These are phyloP conservation scores for Tuta absoluta DNA, from an alignment of 2,888 invertebrate species.

Conservation along the genomic window DNA sequence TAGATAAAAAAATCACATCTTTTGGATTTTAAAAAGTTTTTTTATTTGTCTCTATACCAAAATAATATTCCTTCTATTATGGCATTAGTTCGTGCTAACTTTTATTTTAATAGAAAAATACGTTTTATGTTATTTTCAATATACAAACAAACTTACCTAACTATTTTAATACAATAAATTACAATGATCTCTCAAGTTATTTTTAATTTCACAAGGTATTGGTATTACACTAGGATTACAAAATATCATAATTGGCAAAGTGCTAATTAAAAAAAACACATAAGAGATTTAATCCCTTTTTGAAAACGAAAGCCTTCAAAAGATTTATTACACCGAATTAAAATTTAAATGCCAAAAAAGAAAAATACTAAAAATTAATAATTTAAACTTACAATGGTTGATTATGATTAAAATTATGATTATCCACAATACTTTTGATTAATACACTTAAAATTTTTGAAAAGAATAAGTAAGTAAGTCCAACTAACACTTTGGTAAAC, in stretches of 20 bases:
- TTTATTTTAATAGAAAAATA: constrained; percentile 64
- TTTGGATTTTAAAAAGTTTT: not conserved
- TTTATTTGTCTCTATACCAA: not conserved
- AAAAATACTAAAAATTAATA: too few relatives aligned
- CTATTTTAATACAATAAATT: constrained; percentile 48
- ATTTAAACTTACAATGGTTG: not conserved
- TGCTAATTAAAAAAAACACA: not conserved
- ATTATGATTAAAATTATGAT: not conserved
- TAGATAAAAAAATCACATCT: too few relatives aligned
- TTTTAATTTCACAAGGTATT: constrained; percentile 24
- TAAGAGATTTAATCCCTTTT: not conserved
- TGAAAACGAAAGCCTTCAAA: too few relatives aligned
- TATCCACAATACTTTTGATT: not conserved
- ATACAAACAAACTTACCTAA: constrained; percentile 50
- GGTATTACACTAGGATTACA: not conserved
- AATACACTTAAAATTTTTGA: constrained; percentile 7
- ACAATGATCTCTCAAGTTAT: constrained; percentile 27
- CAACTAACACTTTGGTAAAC: constrained; percentile 24
- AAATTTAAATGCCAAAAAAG: too few relatives aligned
- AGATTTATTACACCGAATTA: too few relatives aligned
- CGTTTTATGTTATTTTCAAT: constrained; percentile 50
- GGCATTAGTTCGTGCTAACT: not conserved
- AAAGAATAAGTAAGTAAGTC: constrained; percentile 1
- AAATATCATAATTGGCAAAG: not conserved
- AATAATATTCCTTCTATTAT: not conserved